Evolutionary conservation across 2,888 invertebrate species (phyloP).

Genomic region (Nemotelus nigrinus): DNA sequence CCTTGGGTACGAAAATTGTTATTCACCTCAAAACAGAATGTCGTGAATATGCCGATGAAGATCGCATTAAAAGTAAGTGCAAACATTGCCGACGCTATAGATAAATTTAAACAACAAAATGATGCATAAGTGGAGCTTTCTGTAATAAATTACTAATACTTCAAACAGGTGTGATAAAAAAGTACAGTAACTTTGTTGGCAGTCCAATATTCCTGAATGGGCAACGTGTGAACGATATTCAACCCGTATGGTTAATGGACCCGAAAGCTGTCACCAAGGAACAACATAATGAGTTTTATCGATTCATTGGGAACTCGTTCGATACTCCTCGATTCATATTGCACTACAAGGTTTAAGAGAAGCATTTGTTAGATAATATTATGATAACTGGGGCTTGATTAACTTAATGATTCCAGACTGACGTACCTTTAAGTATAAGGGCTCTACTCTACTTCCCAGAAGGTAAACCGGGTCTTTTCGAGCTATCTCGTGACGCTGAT

Average conservation of each 20-base stretch:
- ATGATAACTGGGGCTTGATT: not conserved
- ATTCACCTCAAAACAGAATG: slow-evolving; percentile 88
- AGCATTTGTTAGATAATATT: not conserved
- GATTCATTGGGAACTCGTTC: slow-evolving; percentile 85
- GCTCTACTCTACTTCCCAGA: slow-evolving; percentile 94
- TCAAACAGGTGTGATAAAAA: slow-evolving; percentile 80
- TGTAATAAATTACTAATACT: too few relatives aligned
- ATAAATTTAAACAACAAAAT: too few relatives aligned
- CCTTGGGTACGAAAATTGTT: slow-evolving; percentile 92
- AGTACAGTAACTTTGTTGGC: slow-evolving; percentile 97
- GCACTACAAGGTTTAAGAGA: slow-evolving; percentile 76
- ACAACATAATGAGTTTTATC: slow-evolving; percentile 93
- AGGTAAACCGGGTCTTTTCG: slow-evolving; percentile 90
- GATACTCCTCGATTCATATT: slow-evolving; percentile 89
- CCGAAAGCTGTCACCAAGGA: slow-evolving; percentile 85
- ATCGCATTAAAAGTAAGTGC: slow-evolving; percentile 75
- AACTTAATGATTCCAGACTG: slow-evolving; percentile 55
- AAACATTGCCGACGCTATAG: too few relatives aligned
- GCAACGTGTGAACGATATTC: slow-evolving; percentile 85
- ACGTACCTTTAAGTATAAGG: slow-evolving; percentile 87
- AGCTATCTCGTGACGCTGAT: slow-evolving; percentile 85
- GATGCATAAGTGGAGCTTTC: too few relatives aligned
- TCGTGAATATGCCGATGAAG: slow-evolving; percentile 89
- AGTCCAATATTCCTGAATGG: slow-evolving; percentile 93
- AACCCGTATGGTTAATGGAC: slow-evolving; percentile 94